Base-by-base conservation (phyloP, 2,113 vertebrate genomes). In the Centrocercus urophasianus region DNA sequence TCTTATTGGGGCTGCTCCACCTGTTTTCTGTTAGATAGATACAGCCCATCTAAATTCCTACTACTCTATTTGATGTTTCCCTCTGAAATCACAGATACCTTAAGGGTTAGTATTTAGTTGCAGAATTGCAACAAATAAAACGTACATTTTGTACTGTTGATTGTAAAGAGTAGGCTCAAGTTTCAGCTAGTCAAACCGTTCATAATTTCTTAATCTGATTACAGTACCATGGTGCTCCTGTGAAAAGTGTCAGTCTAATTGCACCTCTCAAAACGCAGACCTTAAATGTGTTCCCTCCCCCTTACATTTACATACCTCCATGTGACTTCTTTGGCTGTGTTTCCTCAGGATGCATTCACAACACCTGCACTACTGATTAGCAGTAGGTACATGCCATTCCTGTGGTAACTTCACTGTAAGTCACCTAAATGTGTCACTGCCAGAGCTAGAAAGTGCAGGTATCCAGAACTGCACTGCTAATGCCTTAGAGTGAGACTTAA, bases 361-460 rank as follows among this genome's bases (percentile, higher is more conserved):
- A 50, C 28, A 64, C 47, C 28, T 28, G 16, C 30, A 4, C 32
- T 76, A 25, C 20, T 32, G 20, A n/a, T n/a, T 45, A 78, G 16
- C 32, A 59, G 36, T 4, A 25, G 69, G n/a, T 25, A 40, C 36
- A 14, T 59, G 61, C 30, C 34, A 36, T 64, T 75, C 45, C 52
- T 43, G 32, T 67, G 42, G 19, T 72, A 79, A 54, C 47, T 69
- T 74, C 32, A 84, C 42, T 30, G 42, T 73, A 17, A 28, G 52
- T 66, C 78, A 64, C 56, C 27, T 59, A 5, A 3, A 2, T 2
- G 19, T 52, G 13, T 36, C 50, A 30, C 38, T 27, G 52, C 50
- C 63, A 67, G 71, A 83, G 63, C 32, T 22, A 65, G 72, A 80
- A 88, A 63, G 28, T 2, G 1, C 63, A n/a, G 0, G 0, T 47